These are phyloP conservation scores for Neotoma lepida DNA, from an alignment of 2,113 vertebrate genomes.

Conservation along the genomic window DNA sequence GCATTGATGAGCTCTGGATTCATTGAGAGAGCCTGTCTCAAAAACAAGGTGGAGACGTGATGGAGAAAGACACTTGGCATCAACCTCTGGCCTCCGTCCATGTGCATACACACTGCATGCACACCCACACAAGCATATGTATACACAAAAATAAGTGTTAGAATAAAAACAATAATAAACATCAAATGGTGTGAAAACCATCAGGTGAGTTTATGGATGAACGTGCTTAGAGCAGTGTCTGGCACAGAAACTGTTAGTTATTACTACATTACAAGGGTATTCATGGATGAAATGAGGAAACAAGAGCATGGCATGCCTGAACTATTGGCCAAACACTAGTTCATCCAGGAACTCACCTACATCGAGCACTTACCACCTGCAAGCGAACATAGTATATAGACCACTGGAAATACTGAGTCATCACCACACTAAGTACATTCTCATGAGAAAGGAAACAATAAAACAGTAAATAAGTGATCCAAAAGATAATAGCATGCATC, in stretches of 20 bases:
- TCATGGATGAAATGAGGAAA: neutral
- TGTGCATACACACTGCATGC: neutral
- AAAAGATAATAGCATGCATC: neutral
- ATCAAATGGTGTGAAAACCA: neutral
- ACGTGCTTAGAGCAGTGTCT: neutral
- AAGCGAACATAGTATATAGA: too few relatives aligned
- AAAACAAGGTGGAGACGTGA: neutral
- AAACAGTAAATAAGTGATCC: neutral
- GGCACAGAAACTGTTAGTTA: neutral
- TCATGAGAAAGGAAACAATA: constrained; percentile 1
- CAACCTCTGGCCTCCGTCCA: neutral
- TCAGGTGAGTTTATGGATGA: neutral
- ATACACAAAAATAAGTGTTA: neutral
- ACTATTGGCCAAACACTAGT: neutral
- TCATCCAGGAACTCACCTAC: too few relatives aligned
- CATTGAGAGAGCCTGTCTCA: too few relatives aligned
- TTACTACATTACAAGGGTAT: neutral
- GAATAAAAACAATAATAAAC: neutral
- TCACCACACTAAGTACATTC: neutral
- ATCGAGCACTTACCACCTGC: rapidly evolving
- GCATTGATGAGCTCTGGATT: neutral
- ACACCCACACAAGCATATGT: neutral
- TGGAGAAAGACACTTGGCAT: neutral
- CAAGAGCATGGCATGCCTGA: neutral
- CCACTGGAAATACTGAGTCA: neutral